Conservation (phyloP, 2,888 invertebrate genomes). For the Pseudococcus longispinus region DNA sequence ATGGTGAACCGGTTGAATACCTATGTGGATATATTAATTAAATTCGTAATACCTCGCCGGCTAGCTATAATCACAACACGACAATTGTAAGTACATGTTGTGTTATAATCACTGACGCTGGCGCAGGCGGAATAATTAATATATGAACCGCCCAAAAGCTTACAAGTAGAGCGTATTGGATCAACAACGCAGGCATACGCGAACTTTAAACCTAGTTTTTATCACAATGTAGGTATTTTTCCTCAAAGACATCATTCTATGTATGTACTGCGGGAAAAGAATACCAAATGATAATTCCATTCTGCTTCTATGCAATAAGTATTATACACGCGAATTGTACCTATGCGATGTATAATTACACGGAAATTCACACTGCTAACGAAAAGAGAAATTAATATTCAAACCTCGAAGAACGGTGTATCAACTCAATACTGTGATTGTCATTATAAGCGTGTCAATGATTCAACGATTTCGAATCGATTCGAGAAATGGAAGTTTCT, state of each 20-base stretch:
- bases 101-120: background rate
- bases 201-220: conserved; percentile 47
- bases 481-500: conserved; percentile 17
- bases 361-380: conserved; percentile 32
- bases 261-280: background rate
- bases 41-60: conserved; percentile 33
- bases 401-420: background rate
- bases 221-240: background rate
- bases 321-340: background rate
- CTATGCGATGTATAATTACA: conserved; percentile 10
- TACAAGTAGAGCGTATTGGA: conserved; percentile 24
- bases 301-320: background rate
- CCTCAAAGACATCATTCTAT: conserved; percentile 21
- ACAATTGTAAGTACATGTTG: background rate
- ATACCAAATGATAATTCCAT: background rate
- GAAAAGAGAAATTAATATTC: conserved; percentile 36
- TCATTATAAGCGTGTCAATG: conserved; percentile 2
- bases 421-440: background rate
- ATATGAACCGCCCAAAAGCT: conserved; percentile 11
- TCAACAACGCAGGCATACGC: background rate
- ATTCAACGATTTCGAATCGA: conserved; percentile 25
- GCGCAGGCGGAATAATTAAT: conserved; percentile 15
- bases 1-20: background rate
- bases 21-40: conserved; percentile 32
- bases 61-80: conserved; percentile 8